Base-by-base conservation (phyloP, 2,888 invertebrate genomes). In the Drosophila subsilvestris region DNA sequence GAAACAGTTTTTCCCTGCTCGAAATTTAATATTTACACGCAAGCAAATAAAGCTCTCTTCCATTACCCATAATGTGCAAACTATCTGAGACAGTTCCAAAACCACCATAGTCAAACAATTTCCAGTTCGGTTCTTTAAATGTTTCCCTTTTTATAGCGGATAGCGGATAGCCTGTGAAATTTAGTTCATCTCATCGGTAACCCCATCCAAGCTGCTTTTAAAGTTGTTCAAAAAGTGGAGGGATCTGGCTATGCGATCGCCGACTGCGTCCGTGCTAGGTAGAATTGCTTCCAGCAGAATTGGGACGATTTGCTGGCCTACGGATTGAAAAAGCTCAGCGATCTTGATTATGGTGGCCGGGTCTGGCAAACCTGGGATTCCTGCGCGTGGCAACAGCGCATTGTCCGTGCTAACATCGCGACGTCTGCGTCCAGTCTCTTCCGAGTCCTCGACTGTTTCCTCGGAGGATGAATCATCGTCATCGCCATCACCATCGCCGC, bases 351-450 rank as follows among this genome's bases (percentile, higher is more conserved):
- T 87, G 4, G 89, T 85, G 3, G 87, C 79, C 8, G 91, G 88
- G 80, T 90, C 90, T n/a, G 90, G 91, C 58, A 90, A 69, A 7
- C 90, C 90, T 6, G 90, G 91, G 29, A 90, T 89, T 20, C 45
- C 76, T 10, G 75, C 63, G 49, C 73, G 75, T 10, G 60, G 56
- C 5, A 54, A 10, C 3, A 59, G 55, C 1, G 45, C 47, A n/a
- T 50, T 67, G 44, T 29, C 56, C 18, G 18, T 45, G 9, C 25
- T 48, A 14, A 69, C 62, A 9, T 89, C 79, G 4, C 74, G 74
- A 56, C 63, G 75, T 0, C 47, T 74, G 29, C 65, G 79, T 2
- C 75, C 62, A 3, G 49, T 45, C 56, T 90, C 90, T 9, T 71
- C 72, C 0, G 86, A 88, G 43, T 88, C 87, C 71, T 89, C 91